Evolutionary conservation across 2,888 invertebrate genomes (phyloP).

Genomic region (Nomada ferruginata): DNA sequence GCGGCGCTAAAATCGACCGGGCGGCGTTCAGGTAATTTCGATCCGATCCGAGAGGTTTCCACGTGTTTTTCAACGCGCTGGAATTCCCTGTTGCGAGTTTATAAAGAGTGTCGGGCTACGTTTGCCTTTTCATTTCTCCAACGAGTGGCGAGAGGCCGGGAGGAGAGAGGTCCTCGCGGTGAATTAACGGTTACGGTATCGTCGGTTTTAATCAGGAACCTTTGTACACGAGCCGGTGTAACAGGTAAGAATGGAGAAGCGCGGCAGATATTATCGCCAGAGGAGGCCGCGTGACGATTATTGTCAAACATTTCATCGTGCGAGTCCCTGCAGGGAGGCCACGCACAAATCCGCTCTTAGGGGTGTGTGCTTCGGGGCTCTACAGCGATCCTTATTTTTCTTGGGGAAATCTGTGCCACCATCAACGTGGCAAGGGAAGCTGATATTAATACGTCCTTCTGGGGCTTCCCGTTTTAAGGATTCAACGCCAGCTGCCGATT

Average conservation of each 20-base stretch:
- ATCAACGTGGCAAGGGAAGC: slow-evolving; percentile 22
- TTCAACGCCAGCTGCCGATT: not conserved
- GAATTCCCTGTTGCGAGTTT: no score
- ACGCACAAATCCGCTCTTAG: slow-evolving; percentile 36
- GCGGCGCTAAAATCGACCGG: no score
- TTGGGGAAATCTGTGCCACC: slow-evolving; percentile 11
- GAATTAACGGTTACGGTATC: slow-evolving; percentile 58
- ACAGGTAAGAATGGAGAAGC: slow-evolving; percentile 42
- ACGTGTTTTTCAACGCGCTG: no score
- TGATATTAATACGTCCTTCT: slow-evolving; percentile 31
- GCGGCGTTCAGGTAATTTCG: no score
- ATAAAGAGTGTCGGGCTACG: not conserved
- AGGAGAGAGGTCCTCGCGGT: slow-evolving; percentile 5
- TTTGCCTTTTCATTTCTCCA: slow-evolving; percentile 4
- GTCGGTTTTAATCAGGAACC: slow-evolving; percentile 48
- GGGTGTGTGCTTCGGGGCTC: not conserved
- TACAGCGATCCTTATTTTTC: slow-evolving; percentile 16
- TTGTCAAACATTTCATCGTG: slow-evolving; percentile 71
- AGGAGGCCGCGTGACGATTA: slow-evolving; percentile 69
- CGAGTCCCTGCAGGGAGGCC: slow-evolving; percentile 40
- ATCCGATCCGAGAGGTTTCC: no score
- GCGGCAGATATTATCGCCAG: slow-evolving; percentile 64
- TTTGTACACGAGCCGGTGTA: slow-evolving; percentile 5
- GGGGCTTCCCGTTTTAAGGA: not conserved
- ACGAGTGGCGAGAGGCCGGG: not conserved